A percentile compares a stretch with the other conserved stretches of the same genome.
These are phyloP conservation scores for Engraulis encrasicolus DNA, from an alignment of 2,113 vertebrate species.

Conservation along the genomic window DNA sequence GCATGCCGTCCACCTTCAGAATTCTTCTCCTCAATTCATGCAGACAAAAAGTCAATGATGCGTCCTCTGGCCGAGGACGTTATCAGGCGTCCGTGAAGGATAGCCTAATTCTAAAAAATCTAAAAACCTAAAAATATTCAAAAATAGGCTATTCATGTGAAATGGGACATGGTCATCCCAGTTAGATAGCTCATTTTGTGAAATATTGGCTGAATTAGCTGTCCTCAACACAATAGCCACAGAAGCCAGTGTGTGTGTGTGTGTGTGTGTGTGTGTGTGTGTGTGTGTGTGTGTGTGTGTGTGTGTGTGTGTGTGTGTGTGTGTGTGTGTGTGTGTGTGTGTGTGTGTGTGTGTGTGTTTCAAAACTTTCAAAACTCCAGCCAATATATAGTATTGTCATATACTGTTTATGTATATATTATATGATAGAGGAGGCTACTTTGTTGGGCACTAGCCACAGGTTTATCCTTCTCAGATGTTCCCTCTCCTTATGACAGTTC, in stretches of 20 bases:
- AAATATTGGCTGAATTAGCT: neutral
- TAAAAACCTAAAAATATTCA: neutral
- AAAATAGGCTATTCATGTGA: no score
- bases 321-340: no score
- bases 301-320: no score
- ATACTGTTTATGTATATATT: no score
- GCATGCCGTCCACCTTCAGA: neutral
- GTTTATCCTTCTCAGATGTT: constrained; percentile 6
- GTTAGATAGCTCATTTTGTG: neutral
- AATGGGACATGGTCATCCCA: neutral
- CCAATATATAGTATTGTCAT: neutral
- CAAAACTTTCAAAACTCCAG: no score
- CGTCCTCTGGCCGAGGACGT: neutral
- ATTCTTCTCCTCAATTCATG: neutral
- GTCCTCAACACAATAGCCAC: neutral
- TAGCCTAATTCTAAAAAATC: neutral
- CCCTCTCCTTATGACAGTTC: constrained; percentile 28
- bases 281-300: no score
- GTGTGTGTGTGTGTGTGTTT: no score
- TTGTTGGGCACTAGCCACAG: neutral
- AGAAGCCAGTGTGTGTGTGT: neutral
- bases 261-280: no score
- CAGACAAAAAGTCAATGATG: neutral
- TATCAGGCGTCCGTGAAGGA: neutral
- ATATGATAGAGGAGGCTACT: neutral